Evolutionary conservation across 2,888 invertebrate genomes (phyloP), one percentile per base, ranked within the genome.

Genomic region (Drosophila colorata): DNA sequence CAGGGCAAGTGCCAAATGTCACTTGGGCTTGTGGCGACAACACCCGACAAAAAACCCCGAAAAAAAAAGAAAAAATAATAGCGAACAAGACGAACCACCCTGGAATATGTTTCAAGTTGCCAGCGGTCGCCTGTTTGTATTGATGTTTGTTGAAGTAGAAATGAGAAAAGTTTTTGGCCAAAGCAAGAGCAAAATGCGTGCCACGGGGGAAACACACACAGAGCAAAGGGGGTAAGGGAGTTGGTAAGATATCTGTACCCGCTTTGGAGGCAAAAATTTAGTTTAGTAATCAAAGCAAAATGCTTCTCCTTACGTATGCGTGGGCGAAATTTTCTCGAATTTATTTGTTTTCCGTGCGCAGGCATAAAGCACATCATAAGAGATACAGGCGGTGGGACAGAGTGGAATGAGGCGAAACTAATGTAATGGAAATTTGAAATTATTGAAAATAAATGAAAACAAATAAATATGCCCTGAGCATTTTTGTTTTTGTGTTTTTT

Each of bases 371-470:
- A 89, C 71, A 76, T 73, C 68, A 76, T 72, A 66, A 57, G 40
- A 11, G 35, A 38, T 13, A 33, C 37, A 38, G 33, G 28, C 7
- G 37, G 46, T 41, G 3, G 11, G 7, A 44, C 0, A 13, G 9
- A 5, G 18, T 14, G 14, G 38, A 9, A 14, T 0, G 18, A 25
- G 25, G 67, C 57, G 64, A 84, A 86, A 86, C 90, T 88, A 90
- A 90, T 88, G 89, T 88, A 88, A 88, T 88, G 88, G 89, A 88
- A 89, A 89, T 90, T 88, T 78, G 78, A 87, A 90, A 90, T 90
- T 88, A 88, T 88, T 88, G 90, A 89, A 89, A 89, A 85, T 85
- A 90, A 89, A 85, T 85, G 76, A 90, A 90, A 90, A 87, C 84
- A 90, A 83, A 88, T 85, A 87, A 79, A 88, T 88, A 80, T 80